Evolutionary conservation across 1,140 invertebrate genomes (phyloP).

Genomic region (Brachionus manjavacas): DNA sequence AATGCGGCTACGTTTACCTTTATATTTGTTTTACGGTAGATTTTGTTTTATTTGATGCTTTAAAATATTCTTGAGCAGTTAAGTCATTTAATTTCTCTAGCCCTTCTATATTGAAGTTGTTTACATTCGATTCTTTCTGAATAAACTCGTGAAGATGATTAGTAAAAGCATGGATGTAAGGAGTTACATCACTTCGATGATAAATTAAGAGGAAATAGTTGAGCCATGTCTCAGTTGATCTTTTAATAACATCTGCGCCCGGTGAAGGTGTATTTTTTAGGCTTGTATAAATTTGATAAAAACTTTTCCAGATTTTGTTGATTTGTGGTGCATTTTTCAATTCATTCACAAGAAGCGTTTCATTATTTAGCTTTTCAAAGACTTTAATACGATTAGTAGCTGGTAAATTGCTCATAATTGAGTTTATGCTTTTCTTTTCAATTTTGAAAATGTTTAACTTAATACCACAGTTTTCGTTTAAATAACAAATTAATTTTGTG

Average conservation of each 20-base stretch:
- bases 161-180: constrained; percentile 26
- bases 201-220: neutral
- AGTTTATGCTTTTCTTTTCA: neutral
- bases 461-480: neutral
- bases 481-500: neutral
- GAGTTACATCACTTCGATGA: neutral
- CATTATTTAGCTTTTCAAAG: neutral
- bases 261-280: neutral
- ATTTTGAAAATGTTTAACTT: neutral
- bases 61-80: neutral
- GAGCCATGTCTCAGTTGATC: neutral
- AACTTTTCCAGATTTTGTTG: neutral
- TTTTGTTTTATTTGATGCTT: constrained; percentile 19
- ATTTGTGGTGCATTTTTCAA: neutral
- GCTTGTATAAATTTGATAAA: neutral
- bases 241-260: neutral
- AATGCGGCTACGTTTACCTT: neutral
- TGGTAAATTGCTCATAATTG: neutral
- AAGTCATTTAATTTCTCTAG: constrained; percentile 33
- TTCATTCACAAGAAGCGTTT: neutral
- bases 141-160: constrained; percentile 27
- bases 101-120: constrained; percentile 7
- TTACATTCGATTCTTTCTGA: neutral
- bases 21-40: neutral
- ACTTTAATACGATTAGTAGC: neutral